Percentiles rank a stretch among this genome's conserved stretches.
Evolutionary conservation across 2,888 invertebrate species (phyloP).

Genomic region (Cyaniris semiargus): DNA sequence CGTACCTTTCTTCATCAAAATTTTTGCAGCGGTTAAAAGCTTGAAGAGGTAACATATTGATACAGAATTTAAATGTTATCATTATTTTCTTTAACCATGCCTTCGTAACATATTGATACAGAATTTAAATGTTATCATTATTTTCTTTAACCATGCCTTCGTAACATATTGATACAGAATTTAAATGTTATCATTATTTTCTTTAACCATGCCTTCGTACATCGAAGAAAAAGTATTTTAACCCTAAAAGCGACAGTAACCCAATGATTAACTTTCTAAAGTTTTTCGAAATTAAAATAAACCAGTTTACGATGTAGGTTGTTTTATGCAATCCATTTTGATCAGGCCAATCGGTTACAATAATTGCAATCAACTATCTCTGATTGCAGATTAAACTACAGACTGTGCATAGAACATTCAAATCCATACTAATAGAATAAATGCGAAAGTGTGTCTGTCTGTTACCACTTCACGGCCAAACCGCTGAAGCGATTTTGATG

Average conservation of each 20-base stretch:
- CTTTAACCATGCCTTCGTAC: not conserved
- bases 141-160: no score
- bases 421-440: not conserved
- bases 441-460: no score
- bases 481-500: no score
- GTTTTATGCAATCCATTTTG: constrained; percentile 9
- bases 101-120: no score
- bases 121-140: no score
- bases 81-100: no score
- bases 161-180: not conserved
- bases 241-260: constrained; percentile 12
- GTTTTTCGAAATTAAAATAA: constrained; percentile 6
- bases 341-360: not conserved
- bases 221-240: not conserved
- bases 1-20: no score
- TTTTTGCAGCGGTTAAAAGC: no score
- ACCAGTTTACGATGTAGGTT: not conserved
- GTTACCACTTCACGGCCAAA: no score
- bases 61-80: no score
- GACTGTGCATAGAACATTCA: not conserved
- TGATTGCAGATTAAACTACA: not conserved
- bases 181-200: not conserved
- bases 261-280: constrained; percentile 10
- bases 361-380: constrained; percentile 2
- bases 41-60: no score